Conservation (phyloP, 2,113 vertebrate genomes). For the Neomonachus schauinslandi region DNA sequence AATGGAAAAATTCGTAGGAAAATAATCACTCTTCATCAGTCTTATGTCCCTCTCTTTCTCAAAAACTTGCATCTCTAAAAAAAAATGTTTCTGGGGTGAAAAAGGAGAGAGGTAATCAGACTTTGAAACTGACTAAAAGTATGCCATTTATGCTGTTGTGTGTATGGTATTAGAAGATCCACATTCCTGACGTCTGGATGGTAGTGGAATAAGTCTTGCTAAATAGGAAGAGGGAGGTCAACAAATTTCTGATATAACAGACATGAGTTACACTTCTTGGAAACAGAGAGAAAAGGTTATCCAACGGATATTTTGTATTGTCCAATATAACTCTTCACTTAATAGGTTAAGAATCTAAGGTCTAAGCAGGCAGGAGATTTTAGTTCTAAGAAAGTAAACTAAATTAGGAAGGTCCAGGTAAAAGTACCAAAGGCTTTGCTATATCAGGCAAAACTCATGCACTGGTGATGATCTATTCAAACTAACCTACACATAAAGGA, state of each 20-base stretch:
- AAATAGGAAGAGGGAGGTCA: neutral
- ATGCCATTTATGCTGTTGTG: neutral
- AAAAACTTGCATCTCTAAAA: neutral
- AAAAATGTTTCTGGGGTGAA: neutral
- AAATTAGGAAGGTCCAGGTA: neutral
- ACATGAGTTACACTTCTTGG: neutral
- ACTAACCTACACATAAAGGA: neutral
- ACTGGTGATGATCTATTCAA: neutral
- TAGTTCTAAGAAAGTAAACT: neutral
- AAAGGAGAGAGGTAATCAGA: neutral
- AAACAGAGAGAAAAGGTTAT: neutral
- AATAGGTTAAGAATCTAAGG: neutral
- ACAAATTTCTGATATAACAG: conserved; percentile 7
- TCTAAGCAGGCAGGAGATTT: neutral
- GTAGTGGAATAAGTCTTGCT: neutral
- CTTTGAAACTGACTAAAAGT: neutral
- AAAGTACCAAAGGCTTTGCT: conserved; percentile 23
- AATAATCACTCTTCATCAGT: neutral
- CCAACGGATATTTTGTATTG: neutral
- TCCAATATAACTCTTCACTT: neutral
- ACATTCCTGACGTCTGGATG: neutral
- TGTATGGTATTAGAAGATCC: neutral
- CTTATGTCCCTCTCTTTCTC: neutral
- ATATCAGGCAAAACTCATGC: neutral
- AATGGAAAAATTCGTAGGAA: neutral